Percentiles rank a stretch among this genome's conserved stretches.
Conservation (phyloP, 2,797 vertebrate species). For the Anas flavirostris region DNA sequence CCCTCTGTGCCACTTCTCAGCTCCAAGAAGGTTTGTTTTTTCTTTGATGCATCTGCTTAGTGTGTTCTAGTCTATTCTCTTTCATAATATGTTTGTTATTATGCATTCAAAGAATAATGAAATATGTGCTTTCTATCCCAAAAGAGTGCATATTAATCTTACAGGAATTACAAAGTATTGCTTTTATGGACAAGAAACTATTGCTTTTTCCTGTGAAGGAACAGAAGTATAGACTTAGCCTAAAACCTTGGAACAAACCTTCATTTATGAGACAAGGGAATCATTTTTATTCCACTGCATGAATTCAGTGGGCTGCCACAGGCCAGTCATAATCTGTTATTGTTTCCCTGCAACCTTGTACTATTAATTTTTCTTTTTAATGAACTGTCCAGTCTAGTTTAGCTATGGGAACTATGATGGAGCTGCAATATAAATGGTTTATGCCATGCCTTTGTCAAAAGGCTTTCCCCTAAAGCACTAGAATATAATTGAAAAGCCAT, state of each 20-base stretch:
- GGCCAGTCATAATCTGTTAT: slow-evolving; percentile 78
- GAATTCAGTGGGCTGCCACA: slow-evolving; percentile 61
- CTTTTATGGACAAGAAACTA: background rate
- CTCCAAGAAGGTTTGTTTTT: background rate
- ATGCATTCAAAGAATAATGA: background rate
- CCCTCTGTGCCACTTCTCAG: background rate
- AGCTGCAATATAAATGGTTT: slow-evolving; percentile 79
- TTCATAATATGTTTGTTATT: background rate
- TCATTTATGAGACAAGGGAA: slow-evolving; percentile 36
- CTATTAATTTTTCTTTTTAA: slow-evolving; percentile 86
- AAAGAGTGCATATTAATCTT: background rate
- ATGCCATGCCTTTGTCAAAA: slow-evolving; percentile 75
- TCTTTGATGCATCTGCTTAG: background rate
- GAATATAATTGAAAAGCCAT: slow-evolving; percentile 79
- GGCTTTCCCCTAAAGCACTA: slow-evolving; percentile 64
- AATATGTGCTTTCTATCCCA: background rate
- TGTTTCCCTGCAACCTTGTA: slow-evolving; percentile 77
- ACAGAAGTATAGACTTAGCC: background rate
- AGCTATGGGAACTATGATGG: slow-evolving; percentile 72
- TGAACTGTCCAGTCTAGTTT: slow-evolving; percentile 79
- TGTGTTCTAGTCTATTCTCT: background rate
- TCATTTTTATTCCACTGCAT: slow-evolving; percentile 61
- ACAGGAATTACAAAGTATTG: background rate
- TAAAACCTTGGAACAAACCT: slow-evolving; percentile 46
- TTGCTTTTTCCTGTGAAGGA: slow-evolving; percentile 17